phyloP scores from a whole-genome alignment of 2,113 vertebrate species.

The Notechis scutatus region DNA sequence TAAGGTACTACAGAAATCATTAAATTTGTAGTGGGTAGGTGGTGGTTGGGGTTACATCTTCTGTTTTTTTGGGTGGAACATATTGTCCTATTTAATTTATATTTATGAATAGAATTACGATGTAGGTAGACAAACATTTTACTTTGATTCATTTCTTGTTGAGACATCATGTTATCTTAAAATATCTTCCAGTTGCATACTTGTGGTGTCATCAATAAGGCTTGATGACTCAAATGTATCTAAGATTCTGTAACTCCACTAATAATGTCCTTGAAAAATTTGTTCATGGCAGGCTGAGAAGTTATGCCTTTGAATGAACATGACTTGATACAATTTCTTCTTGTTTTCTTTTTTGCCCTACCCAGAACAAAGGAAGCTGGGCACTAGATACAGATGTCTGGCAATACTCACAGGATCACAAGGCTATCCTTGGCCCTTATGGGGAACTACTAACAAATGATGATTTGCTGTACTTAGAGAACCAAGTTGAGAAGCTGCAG shows the following conservation, averaged over 20 bases:
- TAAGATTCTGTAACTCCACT: neutral
- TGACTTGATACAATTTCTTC: neutral
- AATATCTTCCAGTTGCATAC: neutral
- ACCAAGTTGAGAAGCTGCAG: constrained; percentile 83
- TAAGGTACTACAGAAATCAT: neutral
- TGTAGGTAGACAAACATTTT: neutral
- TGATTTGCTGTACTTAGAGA: constrained; percentile 86
- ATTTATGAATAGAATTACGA: neutral
- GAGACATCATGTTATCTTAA: neutral
- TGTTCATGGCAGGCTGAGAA: neutral
- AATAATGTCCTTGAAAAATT: neutral
- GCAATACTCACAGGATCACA: constrained; percentile 85
- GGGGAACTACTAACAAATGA: constrained; percentile 92
- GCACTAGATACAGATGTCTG: constrained; percentile 66
- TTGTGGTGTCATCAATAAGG: neutral
- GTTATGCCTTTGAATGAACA: neutral
- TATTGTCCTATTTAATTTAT: neutral
- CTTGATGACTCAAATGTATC: neutral
- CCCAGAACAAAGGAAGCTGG: neutral
- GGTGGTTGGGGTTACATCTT: neutral
- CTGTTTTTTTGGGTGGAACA: neutral
- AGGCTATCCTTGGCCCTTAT: constrained; percentile 90
- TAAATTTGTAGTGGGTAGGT: neutral
- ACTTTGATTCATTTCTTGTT: neutral
- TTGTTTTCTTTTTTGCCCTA: neutral